Base-by-base conservation (phyloP, 2,888 invertebrate genomes). In the Strigamia crassipes region DNA sequence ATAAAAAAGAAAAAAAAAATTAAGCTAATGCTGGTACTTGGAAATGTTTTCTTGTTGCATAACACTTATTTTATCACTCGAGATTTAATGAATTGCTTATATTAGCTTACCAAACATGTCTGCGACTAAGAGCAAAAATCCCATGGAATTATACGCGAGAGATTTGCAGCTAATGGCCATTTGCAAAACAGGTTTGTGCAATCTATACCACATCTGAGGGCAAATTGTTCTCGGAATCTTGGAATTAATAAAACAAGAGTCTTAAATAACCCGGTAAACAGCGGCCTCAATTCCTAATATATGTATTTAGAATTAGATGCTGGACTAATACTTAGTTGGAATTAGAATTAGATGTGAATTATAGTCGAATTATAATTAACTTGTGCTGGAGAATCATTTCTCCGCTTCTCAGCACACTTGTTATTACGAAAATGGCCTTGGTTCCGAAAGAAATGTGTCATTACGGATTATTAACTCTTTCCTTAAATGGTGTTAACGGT, bases 181-280 rank as follows among this genome's bases (percentile, higher is more conserved):
- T 31, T 27, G 10, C 56, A 56, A 73, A 73, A 73, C 73, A 73
- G 73, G 73, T 73, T 73, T 73, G 23, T 73, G 73, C 31, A 73
- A 73, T 73, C 73, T 73, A 73, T 31, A 73, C 73, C 73, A 73
- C 23, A 73, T 73, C 73, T 73, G 27, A 31, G 73, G 73, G 73
- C 73, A 31, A 73, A 73, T 73, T 31, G 73, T 73, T 73, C 73
- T 27, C 31, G 73, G 73, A 73, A 73, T 27, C 31, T 13, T 73
- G 27, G 73, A 73, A 73, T 73, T 73, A 73, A 73, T 73, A 73
- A 73, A 73, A 73, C 31, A 73, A 38, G 56, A n/a, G n/a, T 56
- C 56, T 56, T 56, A 56, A 56, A 56, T 56, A 56, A 56, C 18
- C 56, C 18, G 56, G 56, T 56, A 56, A 46, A 56, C 15, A 15